Conservation (phyloP, 2,888 invertebrate species). For the Dioctria rufipes region DNA sequence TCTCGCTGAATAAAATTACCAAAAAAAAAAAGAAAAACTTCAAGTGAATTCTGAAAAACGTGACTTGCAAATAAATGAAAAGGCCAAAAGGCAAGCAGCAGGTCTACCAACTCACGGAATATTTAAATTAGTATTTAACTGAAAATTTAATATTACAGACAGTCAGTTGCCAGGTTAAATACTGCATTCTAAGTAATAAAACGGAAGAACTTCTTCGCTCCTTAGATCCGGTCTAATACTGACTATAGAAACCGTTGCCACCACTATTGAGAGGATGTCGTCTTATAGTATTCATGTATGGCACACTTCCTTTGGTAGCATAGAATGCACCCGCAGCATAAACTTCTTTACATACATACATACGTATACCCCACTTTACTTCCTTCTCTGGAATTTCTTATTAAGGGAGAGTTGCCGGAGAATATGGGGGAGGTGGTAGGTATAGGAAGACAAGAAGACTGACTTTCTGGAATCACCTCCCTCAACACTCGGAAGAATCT, state of each 20-base stretch:
- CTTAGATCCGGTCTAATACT: no score
- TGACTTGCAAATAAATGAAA: conserved; percentile 29
- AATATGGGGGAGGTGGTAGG: background rate
- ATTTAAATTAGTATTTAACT: conserved; percentile 13
- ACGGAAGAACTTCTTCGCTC: background rate
- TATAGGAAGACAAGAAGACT: background rate
- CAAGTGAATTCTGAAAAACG: conserved; percentile 1
- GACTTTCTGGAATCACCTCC: conserved; percentile 25
- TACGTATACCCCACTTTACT: background rate
- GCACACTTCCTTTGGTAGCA: background rate
- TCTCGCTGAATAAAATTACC: conserved; percentile 41
- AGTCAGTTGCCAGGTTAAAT: conserved; percentile 26
- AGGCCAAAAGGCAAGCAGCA: background rate
- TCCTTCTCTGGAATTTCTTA: background rate
- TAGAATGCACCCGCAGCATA: background rate
- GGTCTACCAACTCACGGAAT: background rate
- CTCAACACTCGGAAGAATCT: conserved; percentile 40
- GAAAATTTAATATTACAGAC: conserved; percentile 31
- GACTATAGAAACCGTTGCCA: background rate
- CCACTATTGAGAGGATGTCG: background rate
- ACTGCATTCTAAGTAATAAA: conserved; percentile 37
- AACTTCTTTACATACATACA: conserved; percentile 23
- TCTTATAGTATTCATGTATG: conserved; percentile 28
- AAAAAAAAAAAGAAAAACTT: conserved; percentile 1
- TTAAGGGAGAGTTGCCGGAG: background rate